These are phyloP conservation scores for Masnerella sp. DNA, from an alignment of 2,888 invertebrate genomes.

Conservation along the genomic window DNA sequence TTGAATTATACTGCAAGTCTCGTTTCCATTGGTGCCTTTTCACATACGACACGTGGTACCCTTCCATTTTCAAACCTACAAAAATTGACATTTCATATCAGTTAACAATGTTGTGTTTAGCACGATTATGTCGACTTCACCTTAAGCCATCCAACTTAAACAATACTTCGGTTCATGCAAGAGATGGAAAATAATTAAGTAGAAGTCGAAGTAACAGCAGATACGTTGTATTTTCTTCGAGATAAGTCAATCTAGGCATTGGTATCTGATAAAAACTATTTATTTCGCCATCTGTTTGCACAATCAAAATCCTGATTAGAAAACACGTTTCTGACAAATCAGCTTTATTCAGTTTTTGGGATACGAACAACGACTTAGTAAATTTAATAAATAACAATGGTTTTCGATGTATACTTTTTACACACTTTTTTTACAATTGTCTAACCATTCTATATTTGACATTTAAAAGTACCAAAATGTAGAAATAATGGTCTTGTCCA, in stretches of 20 bases:
- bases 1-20: conserved; percentile 66
- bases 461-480: too few relatives aligned
- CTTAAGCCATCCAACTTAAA: conserved; percentile 38
- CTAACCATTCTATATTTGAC: too few relatives aligned
- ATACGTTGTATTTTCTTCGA: conserved; percentile 3
- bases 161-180: conserved; percentile 45
- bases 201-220: conserved; percentile 19
- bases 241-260: conserved; percentile 20
- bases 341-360: too few relatives aligned
- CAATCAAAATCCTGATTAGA: conserved; percentile 3
- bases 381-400: too few relatives aligned
- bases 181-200: conserved; percentile 8
- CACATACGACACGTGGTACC: conserved; percentile 41
- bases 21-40: conserved; percentile 65
- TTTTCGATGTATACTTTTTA: too few relatives aligned
- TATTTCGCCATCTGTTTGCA: conserved; percentile 21
- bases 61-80: conserved; percentile 67
- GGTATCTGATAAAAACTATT: conserved; percentile 20
- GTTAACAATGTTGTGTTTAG: conserved; percentile 26
- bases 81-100: conserved; percentile 64
- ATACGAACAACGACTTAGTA: too few relatives aligned
- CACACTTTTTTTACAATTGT: too few relatives aligned
- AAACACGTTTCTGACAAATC: too few relatives aligned
- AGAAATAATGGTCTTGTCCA: too few relatives aligned
- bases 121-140: conserved; percentile 2